These are phyloP conservation scores for Thymelicus lineola DNA, from an alignment of 2,888 invertebrate genomes.

Conservation along the genomic window DNA sequence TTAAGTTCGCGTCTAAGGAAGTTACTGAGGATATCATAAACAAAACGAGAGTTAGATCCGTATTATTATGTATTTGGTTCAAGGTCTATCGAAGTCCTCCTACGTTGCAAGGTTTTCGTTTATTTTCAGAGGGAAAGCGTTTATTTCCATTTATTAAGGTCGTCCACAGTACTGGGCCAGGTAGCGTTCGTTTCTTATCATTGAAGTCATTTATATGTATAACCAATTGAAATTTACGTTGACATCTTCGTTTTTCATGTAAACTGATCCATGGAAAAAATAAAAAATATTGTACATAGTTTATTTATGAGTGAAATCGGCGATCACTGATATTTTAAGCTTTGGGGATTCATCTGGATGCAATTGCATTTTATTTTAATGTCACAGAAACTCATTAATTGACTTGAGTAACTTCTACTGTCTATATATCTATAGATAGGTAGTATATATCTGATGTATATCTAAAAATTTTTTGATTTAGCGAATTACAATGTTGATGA, in stretches of 20 bases:
- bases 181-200: not conserved
- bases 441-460: too few species aligned
- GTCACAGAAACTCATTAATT: too few species aligned
- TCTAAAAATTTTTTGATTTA: too few species aligned
- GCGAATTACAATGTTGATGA: too few species aligned
- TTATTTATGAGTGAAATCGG: too few species aligned
- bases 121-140: constrained; percentile 23
- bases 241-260: not conserved
- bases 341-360: too few species aligned
- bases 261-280: not conserved
- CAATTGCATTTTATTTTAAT: too few species aligned
- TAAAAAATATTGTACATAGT: too few species aligned
- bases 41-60: constrained; percentile 4
- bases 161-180: not conserved
- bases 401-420: too few species aligned
- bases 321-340: too few species aligned
- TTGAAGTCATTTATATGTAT: not conserved
- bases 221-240: not conserved
- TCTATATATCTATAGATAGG: too few species aligned
- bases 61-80: constrained; percentile 33
- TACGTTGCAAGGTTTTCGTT: constrained; percentile 22
- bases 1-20: not conserved
- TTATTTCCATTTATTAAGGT: constrained; percentile 13
- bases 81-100: constrained; percentile 22
- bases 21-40: constrained; percentile 1